Evolutionary conservation across 1,140 invertebrate genomes (phyloP).

Genomic region (Drosophila willistoni): DNA sequence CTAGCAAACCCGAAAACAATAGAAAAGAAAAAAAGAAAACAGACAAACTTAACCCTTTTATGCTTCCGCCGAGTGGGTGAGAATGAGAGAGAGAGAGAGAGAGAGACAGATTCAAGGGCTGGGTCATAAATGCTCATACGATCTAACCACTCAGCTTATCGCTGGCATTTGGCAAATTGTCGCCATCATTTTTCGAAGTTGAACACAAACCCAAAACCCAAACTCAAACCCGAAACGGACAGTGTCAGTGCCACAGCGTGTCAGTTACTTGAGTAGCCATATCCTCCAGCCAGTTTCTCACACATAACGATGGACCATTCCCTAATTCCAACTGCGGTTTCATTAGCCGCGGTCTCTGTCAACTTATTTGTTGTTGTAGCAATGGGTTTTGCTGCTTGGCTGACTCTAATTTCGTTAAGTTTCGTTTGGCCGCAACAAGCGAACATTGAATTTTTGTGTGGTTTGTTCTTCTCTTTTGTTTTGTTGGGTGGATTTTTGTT

Average conservation of each 20-base stretch:
- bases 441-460: conserved; percentile 59
- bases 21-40: neutral
- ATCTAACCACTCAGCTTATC: conserved; percentile 52
- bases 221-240: conserved; percentile 29
- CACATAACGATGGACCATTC: conserved; percentile 20
- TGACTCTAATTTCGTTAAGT: conserved; percentile 78
- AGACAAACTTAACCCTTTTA: conserved; percentile 17
- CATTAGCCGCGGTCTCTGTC: conserved; percentile 74
- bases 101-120: neutral
- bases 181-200: conserved; percentile 60
- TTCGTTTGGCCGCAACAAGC: conserved; percentile 71
- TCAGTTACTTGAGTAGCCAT: conserved; percentile 55
- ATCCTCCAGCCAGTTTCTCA: conserved; percentile 32
- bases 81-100: neutral
- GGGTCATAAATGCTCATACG: conserved; percentile 35
- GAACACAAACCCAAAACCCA: conserved; percentile 41
- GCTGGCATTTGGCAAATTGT: conserved; percentile 76
- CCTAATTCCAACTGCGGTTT: conserved; percentile 72
- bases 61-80: neutral
- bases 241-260: neutral
- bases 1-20: conserved; percentile 12
- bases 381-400: conserved; percentile 52
- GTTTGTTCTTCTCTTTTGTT: conserved; percentile 6
- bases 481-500: conserved; percentile 17
- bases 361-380: conserved; percentile 55